A percentile compares a stretch with the other conserved stretches of the same genome.
phyloP scores from a whole-genome alignment of 2,113 vertebrate species.

The Naja naja region DNA sequence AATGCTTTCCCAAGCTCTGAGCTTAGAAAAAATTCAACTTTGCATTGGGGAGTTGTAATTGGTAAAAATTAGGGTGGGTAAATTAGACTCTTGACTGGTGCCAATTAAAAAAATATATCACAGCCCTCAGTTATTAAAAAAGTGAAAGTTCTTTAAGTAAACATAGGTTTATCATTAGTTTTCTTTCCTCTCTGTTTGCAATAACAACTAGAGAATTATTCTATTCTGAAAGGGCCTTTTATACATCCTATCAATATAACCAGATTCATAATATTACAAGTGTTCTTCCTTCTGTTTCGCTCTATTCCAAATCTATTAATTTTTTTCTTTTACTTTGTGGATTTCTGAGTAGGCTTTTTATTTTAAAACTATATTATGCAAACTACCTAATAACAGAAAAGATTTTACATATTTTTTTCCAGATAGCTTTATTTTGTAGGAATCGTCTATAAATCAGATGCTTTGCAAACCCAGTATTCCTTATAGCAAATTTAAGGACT shows the following conservation, averaged over 20 bases:
- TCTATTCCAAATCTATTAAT: neutral
- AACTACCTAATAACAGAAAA: neutral
- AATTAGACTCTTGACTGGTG: neutral
- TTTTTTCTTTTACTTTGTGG: neutral
- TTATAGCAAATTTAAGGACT: neutral
- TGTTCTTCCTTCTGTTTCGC: neutral
- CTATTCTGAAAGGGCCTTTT: neutral
- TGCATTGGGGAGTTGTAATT: neutral
- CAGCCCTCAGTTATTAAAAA: neutral
- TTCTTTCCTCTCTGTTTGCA: neutral
- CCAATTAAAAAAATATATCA: neutral
- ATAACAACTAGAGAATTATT: neutral
- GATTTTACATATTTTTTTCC: neutral
- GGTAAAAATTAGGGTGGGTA: neutral
- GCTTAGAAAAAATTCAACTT: neutral
- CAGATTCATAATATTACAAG: neutral
- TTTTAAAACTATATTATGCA: neutral
- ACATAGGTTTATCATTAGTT: neutral
- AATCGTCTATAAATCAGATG: neutral
- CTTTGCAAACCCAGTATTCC: neutral
- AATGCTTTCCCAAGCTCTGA: neutral
- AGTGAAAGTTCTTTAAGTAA: neutral
- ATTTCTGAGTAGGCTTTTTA: neutral
- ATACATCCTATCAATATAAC: neutral
- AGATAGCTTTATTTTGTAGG: neutral